Conservation (phyloP, 2,888 invertebrate genomes). For the Drosophila nr. perissopoda region DNA sequence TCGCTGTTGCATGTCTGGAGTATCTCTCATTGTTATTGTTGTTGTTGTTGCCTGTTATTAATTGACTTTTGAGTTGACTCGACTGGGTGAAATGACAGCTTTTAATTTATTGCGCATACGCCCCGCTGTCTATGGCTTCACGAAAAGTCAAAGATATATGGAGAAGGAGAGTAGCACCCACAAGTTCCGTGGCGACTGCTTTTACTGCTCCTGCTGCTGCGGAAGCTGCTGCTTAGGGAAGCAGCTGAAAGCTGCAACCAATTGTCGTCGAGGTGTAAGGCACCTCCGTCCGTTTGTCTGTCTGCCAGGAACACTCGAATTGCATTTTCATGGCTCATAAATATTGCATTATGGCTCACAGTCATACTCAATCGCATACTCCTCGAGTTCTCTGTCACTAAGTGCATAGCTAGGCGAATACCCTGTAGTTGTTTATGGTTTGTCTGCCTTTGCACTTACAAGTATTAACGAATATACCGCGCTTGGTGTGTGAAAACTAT, state of each 20-base stretch:
- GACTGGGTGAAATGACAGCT: constrained; percentile 68
- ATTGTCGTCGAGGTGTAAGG: constrained; percentile 47
- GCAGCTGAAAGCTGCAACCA: constrained; percentile 39
- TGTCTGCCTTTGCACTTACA: background rate
- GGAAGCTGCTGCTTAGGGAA: constrained; percentile 74
- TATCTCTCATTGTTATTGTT: constrained; percentile 16
- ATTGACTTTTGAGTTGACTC: constrained; percentile 81
- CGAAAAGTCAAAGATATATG: constrained; percentile 4
- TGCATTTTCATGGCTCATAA: constrained; percentile 80
- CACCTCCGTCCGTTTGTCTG: constrained; percentile 19
- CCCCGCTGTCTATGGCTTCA: constrained; percentile 60
- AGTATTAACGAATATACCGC: background rate
- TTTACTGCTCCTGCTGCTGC: constrained; percentile 30
- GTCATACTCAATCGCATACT: constrained; percentile 28
- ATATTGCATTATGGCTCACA: constrained; percentile 56
- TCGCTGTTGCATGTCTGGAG: constrained; percentile 44
- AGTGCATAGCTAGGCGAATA: background rate
- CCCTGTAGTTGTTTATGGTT: constrained; percentile 5
- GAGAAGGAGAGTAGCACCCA: constrained; percentile 48
- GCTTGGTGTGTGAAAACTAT: constrained; percentile 3
- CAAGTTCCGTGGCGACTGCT: constrained; percentile 38
- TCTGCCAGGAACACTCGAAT: constrained; percentile 50
- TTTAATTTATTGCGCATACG: constrained; percentile 79
- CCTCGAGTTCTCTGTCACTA: constrained; percentile 25
- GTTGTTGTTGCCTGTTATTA: constrained; percentile 65